Conservation (phyloP, 2,888 invertebrate genomes). For the Cephus rjabovi region DNA sequence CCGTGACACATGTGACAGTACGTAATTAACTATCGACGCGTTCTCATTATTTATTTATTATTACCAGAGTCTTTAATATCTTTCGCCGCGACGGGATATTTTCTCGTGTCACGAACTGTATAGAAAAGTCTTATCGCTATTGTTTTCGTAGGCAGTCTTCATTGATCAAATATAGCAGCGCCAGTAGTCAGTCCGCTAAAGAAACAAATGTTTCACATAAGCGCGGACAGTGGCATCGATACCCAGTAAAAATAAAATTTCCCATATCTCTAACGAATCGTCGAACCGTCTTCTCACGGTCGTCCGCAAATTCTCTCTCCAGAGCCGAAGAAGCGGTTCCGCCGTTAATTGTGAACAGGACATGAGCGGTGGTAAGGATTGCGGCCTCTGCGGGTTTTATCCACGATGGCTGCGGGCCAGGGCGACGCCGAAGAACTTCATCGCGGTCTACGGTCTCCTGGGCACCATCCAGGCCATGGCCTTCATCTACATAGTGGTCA, state of each 20-base stretch:
- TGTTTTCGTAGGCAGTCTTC: background rate
- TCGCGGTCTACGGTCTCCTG: conserved; percentile 73
- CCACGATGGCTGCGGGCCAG: conserved; percentile 72
- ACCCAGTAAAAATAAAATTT: background rate
- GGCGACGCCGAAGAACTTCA: conserved; percentile 72
- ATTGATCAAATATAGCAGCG: background rate
- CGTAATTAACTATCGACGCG: background rate
- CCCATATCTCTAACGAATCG: background rate
- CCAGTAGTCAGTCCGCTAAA: background rate
- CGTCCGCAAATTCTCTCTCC: background rate
- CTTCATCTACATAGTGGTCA: conserved; percentile 75
- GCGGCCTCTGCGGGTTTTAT: conserved; percentile 71
- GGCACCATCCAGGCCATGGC: conserved; percentile 77
- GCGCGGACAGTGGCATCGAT: background rate
- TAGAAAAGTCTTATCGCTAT: background rate
- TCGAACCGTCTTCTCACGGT: background rate
- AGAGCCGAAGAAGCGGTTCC: background rate
- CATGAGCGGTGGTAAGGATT: conserved; percentile 44
- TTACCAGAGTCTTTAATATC: background rate
- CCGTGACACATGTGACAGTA: background rate
- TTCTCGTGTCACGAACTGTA: background rate
- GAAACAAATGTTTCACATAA: background rate
- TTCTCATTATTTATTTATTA: background rate
- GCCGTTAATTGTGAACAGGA: background rate
- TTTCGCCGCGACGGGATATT: background rate